phyloP scores from a whole-genome alignment of 2,888 invertebrate species.

The Rhabditoides inermis region DNA sequence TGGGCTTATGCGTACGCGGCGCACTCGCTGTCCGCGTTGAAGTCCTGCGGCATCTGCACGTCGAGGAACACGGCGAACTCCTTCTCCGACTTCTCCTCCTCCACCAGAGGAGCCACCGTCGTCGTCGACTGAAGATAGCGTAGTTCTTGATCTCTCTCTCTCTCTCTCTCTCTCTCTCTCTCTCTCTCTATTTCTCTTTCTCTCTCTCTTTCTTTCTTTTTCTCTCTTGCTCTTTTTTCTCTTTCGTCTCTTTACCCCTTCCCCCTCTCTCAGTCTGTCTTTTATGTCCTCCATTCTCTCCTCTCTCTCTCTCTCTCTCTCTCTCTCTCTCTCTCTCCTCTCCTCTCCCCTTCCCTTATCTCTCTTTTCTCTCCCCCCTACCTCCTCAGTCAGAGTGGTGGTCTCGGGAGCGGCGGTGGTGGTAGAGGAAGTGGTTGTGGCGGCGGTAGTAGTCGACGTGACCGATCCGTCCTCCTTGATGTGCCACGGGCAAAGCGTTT shows the following conservation, averaged over 20 bases:
- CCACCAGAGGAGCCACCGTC: slow-evolving; percentile 19
- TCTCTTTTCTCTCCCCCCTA: too few relatives aligned
- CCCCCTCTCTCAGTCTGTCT: too few relatives aligned
- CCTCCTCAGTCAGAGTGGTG: slow-evolving; percentile 5
- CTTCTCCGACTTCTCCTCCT: slow-evolving; percentile 24
- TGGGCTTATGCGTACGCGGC: slow-evolving; percentile 21
- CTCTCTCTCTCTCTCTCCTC: neutral
- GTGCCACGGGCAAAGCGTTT: slow-evolving; percentile 26
- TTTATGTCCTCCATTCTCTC: too few relatives aligned
- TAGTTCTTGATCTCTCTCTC: too few relatives aligned
- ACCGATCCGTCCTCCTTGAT: slow-evolving; percentile 8
- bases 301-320: neutral
- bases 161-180: too few relatives aligned
- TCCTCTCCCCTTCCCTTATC: too few relatives aligned
- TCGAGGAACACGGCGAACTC: slow-evolving; percentile 33
- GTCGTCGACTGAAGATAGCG: too few relatives aligned
- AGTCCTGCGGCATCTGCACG: slow-evolving; percentile 27
- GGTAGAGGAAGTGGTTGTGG: slow-evolving; percentile 8
- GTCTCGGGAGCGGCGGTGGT: slow-evolving; percentile 4
- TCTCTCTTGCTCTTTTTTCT: too few relatives aligned
- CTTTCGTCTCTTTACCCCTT: too few relatives aligned
- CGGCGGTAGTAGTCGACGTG: slow-evolving; percentile 7
- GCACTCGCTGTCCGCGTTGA: slow-evolving; percentile 27
- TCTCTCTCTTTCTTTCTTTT: too few relatives aligned
- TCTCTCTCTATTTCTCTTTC: too few relatives aligned